phyloP scores from a whole-genome alignment of 1,140 invertebrate genomes.

The Hermatobates lingyangjiaoensis region DNA sequence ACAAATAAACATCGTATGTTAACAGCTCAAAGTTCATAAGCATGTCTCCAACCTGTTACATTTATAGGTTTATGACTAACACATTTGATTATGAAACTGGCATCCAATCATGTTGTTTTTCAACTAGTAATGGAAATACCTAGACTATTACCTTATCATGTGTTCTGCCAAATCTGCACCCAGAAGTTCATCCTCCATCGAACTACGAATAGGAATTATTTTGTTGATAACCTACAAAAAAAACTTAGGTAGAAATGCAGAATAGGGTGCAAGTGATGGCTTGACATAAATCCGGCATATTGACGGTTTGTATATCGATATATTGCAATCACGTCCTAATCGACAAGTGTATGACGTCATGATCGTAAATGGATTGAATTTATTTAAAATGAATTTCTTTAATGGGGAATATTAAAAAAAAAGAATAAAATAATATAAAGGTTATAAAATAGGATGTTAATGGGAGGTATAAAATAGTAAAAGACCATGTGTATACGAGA shows the following conservation, averaged over 20 bases:
- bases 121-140: background rate
- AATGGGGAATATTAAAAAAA: background rate
- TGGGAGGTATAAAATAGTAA: no score
- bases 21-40: background rate
- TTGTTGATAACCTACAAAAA: constrained; percentile 41
- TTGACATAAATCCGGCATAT: background rate
- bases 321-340: background rate
- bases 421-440: no score
- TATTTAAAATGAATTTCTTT: background rate
- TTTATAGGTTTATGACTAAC: background rate
- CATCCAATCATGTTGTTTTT: background rate
- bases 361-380: background rate
- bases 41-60: background rate
- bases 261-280: background rate
- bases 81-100: background rate
- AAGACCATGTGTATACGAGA: no score
- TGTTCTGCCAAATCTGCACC: constrained; percentile 79
- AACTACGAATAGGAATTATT: constrained; percentile 64
- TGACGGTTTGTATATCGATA: background rate
- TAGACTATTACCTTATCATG: constrained; percentile 29
- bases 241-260: background rate
- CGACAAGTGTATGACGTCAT: background rate
- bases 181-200: constrained; percentile 58
- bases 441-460: no score
- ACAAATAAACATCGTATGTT: background rate